These are phyloP conservation scores for Eciton burchellii DNA, from an alignment of 1,140 invertebrate genomes.

Conservation along the genomic window DNA sequence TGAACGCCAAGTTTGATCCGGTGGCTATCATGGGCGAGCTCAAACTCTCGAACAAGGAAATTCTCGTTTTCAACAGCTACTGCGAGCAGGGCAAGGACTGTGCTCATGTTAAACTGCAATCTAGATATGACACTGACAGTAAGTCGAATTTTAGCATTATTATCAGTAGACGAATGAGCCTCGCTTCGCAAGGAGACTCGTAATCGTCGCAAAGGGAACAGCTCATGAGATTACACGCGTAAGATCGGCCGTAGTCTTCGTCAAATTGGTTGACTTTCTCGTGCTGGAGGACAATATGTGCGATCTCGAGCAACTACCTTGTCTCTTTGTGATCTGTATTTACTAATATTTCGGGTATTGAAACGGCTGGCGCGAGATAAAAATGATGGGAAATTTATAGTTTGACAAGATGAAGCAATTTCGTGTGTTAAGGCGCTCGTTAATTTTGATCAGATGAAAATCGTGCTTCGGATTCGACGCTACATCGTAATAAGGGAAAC, in stretches of 20 bases:
- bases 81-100: constrained; percentile 92
- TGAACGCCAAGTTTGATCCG: constrained; percentile 86
- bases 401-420: not conserved
- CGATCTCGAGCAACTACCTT: not conserved
- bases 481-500: constrained; percentile 18
- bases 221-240: too few relatives aligned
- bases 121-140: constrained; percentile 86
- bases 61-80: constrained; percentile 89
- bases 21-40: constrained; percentile 87
- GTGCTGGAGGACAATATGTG: too few relatives aligned
- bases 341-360: too few relatives aligned
- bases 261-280: not conserved
- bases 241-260: not conserved
- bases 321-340: not conserved
- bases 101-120: constrained; percentile 89
- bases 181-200: not conserved
- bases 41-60: constrained; percentile 89
- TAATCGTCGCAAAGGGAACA: not conserved
- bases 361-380: not conserved
- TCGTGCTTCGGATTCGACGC: not conserved
- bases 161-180: not conserved
- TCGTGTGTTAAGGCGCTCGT: not conserved
- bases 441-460: constrained; percentile 32
- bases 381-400: not conserved
- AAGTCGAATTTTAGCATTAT: constrained; percentile 70